Evolutionary conservation across 2,888 invertebrate species (phyloP).

Genomic region (Caenorhabditis imperialis): DNA sequence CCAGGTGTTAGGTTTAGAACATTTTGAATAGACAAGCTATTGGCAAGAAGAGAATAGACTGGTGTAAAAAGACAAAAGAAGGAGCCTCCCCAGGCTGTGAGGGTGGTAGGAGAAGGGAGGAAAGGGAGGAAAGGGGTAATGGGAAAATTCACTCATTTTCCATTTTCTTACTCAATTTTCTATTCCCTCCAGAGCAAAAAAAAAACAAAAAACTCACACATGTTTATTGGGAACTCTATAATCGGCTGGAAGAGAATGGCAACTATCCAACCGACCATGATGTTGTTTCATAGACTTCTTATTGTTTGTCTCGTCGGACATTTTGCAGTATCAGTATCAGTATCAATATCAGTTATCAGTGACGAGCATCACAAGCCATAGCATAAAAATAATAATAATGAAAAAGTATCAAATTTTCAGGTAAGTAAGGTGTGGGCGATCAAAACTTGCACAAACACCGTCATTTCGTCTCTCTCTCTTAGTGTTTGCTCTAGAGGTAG

Average conservation of each 20-base stretch:
- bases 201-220: conserved; percentile 35
- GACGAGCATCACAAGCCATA: too few species aligned
- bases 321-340: conserved; percentile 17
- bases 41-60: too few species aligned
- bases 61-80: conserved; percentile 8
- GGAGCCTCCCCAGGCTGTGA: not conserved
- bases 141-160: conserved; percentile 4
- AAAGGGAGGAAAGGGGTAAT: conserved; percentile 9
- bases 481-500: conserved; percentile 28
- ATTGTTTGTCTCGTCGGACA: conserved; percentile 30
- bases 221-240: conserved; percentile 41
- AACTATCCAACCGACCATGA: conserved; percentile 33
- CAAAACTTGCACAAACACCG: conserved; percentile 45
- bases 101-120: conserved; percentile 1
- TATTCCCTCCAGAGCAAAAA: not conserved
- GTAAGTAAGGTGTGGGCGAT: not conserved
- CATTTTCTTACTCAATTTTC: not conserved
- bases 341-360: too few species aligned
- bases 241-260: conserved; percentile 48
- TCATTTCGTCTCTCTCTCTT: conserved; percentile 36
- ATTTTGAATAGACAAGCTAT: too few species aligned
- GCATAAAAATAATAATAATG: too few species aligned
- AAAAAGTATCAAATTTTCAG: too few species aligned
- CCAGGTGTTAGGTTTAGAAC: too few species aligned
- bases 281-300: conserved; percentile 38